Evolutionary conservation across 2,888 invertebrate genomes (phyloP).

Genomic region (Argynnis bischoffii): DNA sequence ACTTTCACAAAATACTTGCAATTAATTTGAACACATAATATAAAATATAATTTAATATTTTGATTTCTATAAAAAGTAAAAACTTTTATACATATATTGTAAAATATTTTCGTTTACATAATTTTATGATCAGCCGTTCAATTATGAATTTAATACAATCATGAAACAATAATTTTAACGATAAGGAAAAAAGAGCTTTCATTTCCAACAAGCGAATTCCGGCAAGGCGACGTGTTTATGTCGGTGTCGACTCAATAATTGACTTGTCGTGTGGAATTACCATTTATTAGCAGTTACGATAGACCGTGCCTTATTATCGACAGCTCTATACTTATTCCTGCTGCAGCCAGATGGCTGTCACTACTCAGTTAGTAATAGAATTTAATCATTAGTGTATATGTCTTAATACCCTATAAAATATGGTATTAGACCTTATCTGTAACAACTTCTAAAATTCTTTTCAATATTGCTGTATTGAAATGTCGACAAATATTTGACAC

Average conservation of each 20-base stretch:
- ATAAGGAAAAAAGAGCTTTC: constrained; percentile 41
- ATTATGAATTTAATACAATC: background rate
- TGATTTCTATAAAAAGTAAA: too few relatives aligned
- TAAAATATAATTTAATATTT: too few relatives aligned
- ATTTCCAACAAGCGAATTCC: constrained; percentile 49
- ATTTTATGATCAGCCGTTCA: too few relatives aligned
- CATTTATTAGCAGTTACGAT: constrained; percentile 71
- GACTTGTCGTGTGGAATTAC: constrained; percentile 80
- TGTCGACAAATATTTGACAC: too few relatives aligned
- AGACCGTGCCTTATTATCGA: constrained; percentile 61
- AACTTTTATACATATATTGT: too few relatives aligned
- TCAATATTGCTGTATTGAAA: too few relatives aligned
- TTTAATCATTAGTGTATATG: constrained; percentile 29
- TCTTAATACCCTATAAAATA: constrained; percentile 6
- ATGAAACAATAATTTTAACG: background rate
- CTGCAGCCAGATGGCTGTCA: constrained; percentile 60
- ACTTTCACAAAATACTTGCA: constrained; percentile 12
- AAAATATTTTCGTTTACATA: too few relatives aligned
- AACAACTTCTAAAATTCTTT: background rate
- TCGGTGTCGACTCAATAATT: constrained; percentile 73
- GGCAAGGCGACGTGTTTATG: constrained; percentile 70
- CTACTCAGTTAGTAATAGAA: constrained; percentile 48
- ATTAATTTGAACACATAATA: background rate
- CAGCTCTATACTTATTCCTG: constrained; percentile 61
- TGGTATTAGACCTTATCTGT: background rate